Conservation (phyloP, 2,888 invertebrate genomes). For the Dastarcus helophoroides region DNA sequence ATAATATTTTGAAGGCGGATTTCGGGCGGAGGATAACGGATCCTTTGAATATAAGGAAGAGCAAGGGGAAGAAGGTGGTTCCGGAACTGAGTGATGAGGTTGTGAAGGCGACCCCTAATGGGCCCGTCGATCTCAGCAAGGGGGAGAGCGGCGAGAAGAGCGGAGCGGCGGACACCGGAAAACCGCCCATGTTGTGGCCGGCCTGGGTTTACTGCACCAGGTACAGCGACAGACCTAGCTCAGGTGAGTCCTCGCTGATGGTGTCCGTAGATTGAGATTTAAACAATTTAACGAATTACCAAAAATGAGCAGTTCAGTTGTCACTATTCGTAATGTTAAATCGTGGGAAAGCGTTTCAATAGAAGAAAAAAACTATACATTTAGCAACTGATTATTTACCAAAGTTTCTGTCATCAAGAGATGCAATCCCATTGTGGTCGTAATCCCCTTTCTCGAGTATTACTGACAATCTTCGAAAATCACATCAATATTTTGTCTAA, state of each 20-base stretch:
- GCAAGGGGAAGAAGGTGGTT: constrained; percentile 12
- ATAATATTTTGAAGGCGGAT: constrained; percentile 65
- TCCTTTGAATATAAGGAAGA: constrained; percentile 51
- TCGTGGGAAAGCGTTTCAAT: too few species aligned
- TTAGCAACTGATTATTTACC: too few species aligned
- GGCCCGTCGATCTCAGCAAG: constrained; percentile 35
- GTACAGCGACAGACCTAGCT: constrained; percentile 83
- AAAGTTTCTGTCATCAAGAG: too few species aligned
- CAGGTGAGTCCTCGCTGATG: constrained; percentile 44
- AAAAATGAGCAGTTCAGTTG: too few species aligned
- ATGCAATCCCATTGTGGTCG: too few species aligned
- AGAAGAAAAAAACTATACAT: too few species aligned
- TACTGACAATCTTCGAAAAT: too few species aligned
- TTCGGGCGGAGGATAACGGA: constrained; percentile 61
- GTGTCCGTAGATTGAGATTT: too few species aligned
- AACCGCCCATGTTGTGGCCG: constrained; percentile 67
- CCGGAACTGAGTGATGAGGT: constrained; percentile 23
- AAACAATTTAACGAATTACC: too few species aligned
- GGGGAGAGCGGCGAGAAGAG: constrained; percentile 27
- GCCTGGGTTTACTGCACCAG: constrained; percentile 98
- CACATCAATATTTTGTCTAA: too few species aligned
- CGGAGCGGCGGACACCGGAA: constrained; percentile 34
- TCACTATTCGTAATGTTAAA: too few species aligned
- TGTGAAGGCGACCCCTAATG: constrained; percentile 25
- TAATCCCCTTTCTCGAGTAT: too few species aligned